Percentiles rank a stretch among this genome's conserved stretches.
phyloP scores from a whole-genome alignment of 2,797 vertebrate species.

The Tenualosa thibaudeaui region DNA sequence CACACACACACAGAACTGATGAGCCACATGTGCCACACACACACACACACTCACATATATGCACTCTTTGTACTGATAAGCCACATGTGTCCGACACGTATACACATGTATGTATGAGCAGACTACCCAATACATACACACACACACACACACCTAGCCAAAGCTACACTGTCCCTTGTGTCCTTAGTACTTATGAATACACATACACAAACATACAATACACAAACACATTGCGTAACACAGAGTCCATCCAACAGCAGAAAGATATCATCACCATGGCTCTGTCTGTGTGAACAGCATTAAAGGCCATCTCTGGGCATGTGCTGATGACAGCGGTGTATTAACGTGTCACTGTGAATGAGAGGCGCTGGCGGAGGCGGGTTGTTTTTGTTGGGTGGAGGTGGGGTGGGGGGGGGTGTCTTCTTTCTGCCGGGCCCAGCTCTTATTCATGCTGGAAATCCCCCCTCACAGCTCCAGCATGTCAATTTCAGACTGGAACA shows the following conservation, averaged over 20 bases:
- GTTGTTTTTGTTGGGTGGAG: background rate
- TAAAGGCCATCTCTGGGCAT: background rate
- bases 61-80: too few species aligned
- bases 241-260: background rate
- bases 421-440: background rate
- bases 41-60: background rate
- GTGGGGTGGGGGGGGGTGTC: background rate
- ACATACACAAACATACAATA: background rate
- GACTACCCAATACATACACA: too few species aligned
- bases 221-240: background rate
- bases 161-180: too few species aligned
- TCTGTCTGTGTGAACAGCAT: background rate
- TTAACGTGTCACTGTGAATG: background rate
- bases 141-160: too few species aligned
- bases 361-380: background rate
- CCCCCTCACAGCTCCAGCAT: background rate
- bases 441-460: background rate
- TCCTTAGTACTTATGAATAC: background rate
- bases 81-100: too few species aligned
- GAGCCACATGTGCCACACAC: conserved; percentile 34
- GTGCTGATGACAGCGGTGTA: background rate
- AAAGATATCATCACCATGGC: background rate
- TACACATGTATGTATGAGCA: too few species aligned
- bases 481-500: background rate
- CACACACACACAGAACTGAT: conserved; percentile 32